phyloP scores from a whole-genome alignment of 2,888 invertebrate species.

The Trachelus iudaicus region DNA sequence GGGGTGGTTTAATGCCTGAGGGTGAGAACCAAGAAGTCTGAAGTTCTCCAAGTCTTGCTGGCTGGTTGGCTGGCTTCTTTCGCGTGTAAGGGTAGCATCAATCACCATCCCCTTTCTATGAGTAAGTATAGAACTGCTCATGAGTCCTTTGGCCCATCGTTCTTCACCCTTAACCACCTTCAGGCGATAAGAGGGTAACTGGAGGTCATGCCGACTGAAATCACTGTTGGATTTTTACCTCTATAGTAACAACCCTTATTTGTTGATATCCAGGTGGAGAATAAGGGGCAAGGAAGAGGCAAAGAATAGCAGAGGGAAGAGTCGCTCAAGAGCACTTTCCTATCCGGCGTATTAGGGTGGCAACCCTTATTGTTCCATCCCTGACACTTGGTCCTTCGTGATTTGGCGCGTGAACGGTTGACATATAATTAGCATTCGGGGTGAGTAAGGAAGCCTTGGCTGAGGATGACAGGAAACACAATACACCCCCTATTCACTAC shows the following conservation, averaged over 20 bases:
- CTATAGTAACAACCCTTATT: not conserved
- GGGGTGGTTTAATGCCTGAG: not conserved
- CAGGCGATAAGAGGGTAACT: slow-evolving; percentile 49
- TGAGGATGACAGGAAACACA: slow-evolving; percentile 63
- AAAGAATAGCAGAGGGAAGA: not conserved
- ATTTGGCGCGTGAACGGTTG: slow-evolving; percentile 44
- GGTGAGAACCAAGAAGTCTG: not conserved
- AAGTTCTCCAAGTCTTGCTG: not conserved
- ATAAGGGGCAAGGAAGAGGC: not conserved
- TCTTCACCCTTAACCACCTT: slow-evolving; percentile 48
- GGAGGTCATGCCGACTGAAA: not conserved
- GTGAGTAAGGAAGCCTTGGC: slow-evolving; percentile 55
- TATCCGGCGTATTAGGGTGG: slow-evolving; percentile 2
- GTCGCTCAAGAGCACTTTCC: not conserved
- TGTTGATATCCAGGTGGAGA: not conserved
- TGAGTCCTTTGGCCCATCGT: slow-evolving; percentile 53
- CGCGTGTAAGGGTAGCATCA: slow-evolving; percentile 56
- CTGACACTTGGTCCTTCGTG: slow-evolving; percentile 41
- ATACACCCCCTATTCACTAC: slow-evolving; percentile 46
- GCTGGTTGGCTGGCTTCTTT: slow-evolving; percentile 25
- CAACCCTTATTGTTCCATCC: slow-evolving; percentile 45
- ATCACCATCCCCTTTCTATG: slow-evolving; percentile 50
- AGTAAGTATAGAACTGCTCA: slow-evolving; percentile 37
- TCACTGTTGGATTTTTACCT: not conserved
- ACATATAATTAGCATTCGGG: slow-evolving; percentile 64